Evolutionary conservation across 2,113 vertebrate species (phyloP), one percentile per base, ranked within the genome.

Genomic region (Alaudala cheleensis): DNA sequence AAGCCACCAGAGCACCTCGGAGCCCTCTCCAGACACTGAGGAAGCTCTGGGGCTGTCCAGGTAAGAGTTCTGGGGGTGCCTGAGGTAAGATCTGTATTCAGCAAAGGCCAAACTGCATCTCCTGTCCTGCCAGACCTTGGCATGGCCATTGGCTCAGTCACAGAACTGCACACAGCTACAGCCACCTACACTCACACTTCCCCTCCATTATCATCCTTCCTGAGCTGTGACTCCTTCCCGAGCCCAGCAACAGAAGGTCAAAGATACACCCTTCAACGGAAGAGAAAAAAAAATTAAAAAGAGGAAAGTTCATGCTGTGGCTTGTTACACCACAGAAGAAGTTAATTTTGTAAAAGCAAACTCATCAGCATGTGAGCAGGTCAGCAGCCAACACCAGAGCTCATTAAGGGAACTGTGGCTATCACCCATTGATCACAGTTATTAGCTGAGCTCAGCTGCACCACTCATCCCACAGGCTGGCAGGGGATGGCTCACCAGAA

Each of bases 251-350:
- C 31, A 10, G 2, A n/a, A 94, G 44, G 77, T 14, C 86, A 54
- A 19, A 61, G 26, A 34, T 7, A 28, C 0, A 1, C 21, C 28
- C 74, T 40, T 28, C 53, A 42, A 9, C 0, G 4, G 28, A 81
- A 81, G 11, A 1, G 28, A 40, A 64, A 47, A 17, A 64, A 47
- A 17, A 44, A 33, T 8, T 20, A 7, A 21, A 17, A 23, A n/a
- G 2, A 15, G 29, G 58, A 6, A 64, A 60, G 67, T 69, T 92
- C 19, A 64, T 6, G 9, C 40, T 29, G 26, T 7, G 57, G 73
- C 9, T 37, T 65, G 10, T 69, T 42, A 16, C 4, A 70, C 18
- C 72, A 72, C 53, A 50, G 62, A 83, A 6, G 18, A 12, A 79
- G 14, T 8, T 37, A 18, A 53, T 42, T 76, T 71, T 34, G 61